These are phyloP conservation scores for Pasiphila rectangulata DNA, from an alignment of 2,888 invertebrate genomes.

Conservation along the genomic window DNA sequence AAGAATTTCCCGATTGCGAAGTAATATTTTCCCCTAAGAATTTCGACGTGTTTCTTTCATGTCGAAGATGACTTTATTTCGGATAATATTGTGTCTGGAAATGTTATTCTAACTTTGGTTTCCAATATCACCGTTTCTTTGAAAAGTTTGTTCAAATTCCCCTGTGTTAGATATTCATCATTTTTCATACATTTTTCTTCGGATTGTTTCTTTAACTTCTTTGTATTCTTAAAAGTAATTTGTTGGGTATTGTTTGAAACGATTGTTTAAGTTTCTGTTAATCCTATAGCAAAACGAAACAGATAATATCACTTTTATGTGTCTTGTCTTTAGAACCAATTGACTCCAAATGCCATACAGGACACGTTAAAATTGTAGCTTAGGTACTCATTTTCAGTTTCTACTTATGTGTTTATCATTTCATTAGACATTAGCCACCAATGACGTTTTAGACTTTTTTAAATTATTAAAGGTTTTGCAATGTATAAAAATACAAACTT, in stretches of 20 bases:
- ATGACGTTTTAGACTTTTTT: too few species aligned
- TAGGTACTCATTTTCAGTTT: too few species aligned
- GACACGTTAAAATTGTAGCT: too few species aligned
- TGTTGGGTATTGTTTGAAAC: neutral
- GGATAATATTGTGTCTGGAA: slow-evolving; percentile 69
- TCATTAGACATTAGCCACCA: too few species aligned
- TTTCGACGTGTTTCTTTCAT: slow-evolving; percentile 78
- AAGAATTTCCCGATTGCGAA: slow-evolving; percentile 80
- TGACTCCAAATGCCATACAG: too few species aligned
- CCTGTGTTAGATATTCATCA: slow-evolving; percentile 38
- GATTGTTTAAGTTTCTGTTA: neutral
- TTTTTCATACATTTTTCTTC: slow-evolving; percentile 29
- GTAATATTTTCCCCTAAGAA: slow-evolving; percentile 80
- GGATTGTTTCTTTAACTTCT: slow-evolving; percentile 13
- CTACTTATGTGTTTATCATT: too few species aligned
- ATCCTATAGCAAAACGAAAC: too few species aligned
- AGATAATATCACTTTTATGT: too few species aligned
- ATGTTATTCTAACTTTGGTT: slow-evolving; percentile 59
- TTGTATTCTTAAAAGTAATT: neutral
- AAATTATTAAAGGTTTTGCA: too few species aligned
- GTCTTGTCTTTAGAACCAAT: too few species aligned
- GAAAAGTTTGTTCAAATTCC: slow-evolving; percentile 38
- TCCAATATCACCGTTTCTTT: slow-evolving; percentile 51
- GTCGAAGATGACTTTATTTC: slow-evolving; percentile 74
- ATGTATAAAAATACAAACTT: too few species aligned